Base-by-base conservation (phyloP, 2,888 invertebrate species). In the Diadromus collaris region DNA sequence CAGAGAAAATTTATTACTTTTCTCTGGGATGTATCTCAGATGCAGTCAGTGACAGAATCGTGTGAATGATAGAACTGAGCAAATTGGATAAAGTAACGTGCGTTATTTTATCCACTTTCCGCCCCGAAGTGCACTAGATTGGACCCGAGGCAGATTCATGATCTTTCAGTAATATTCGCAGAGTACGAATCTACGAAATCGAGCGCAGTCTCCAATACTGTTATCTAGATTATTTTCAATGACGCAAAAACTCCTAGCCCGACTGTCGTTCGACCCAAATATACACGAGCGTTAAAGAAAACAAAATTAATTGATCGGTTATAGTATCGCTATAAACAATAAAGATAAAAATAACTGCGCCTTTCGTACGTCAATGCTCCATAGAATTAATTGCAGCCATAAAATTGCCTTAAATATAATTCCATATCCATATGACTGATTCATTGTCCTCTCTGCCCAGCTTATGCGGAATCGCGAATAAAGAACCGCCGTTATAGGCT, bases 401-500 rank as follows among this genome's bases (percentile, higher is more conserved):
- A 51, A 51, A 41, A 13, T 34, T 9, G 51, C 65, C 46, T 41
- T 56, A 46, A 65, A 46, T 64, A 44, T 56, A 32, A 46, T 58
- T 67, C 48, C n/a, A 58, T 60, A 16, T 32, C 34, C 32, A 1
- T 27, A 56, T 46, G 34, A 41, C 65, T 46, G 61, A 71, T 67
- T 64, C 63, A 71, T 67, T 54, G 51, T 29, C 34, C 19, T 21
- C 19, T 21, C 32, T 13, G 19, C 32, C 9, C 34, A 16, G 21
- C 5, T 24, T 1, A 9, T 67, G 13, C 16, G n/a, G 38, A 72
- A 51, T 56, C 29, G 29, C 44, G 54, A 72, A 32, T 51, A 16
- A 56, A 21, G 41, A 41, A 70, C 73, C 51, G 73, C 46, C 72
- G 56, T 58, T 69, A 68, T 70, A 51, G 70, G 41, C 51, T 74